A percentile compares a stretch with the other conserved stretches of the same genome.
phyloP scores from a whole-genome alignment of 2,113 vertebrate genomes.

The Zeus faber region DNA sequence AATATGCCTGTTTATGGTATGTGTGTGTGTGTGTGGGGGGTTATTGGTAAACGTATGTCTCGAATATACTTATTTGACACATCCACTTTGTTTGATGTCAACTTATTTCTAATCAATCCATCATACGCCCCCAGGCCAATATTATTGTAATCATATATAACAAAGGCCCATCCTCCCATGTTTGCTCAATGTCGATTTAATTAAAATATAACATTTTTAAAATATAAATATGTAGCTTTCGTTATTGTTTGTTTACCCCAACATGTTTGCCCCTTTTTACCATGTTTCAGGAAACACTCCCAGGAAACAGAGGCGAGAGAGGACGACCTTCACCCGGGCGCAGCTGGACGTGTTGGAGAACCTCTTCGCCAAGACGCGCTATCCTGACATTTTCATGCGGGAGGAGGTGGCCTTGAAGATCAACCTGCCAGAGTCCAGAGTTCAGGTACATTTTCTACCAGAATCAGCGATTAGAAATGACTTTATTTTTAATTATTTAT shows the following conservation, averaged over 20 bases:
- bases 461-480: too few relatives aligned
- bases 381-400: slow-evolving; percentile 98
- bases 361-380: slow-evolving; percentile 94
- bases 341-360: slow-evolving; percentile 95
- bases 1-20: too few relatives aligned
- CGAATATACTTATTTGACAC: too few relatives aligned
- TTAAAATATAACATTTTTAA: too few relatives aligned
- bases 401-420: slow-evolving; percentile 98
- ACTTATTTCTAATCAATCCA: too few relatives aligned
- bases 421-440: slow-evolving; percentile 93
- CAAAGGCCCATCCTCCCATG: not conserved
- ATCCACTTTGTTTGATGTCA: too few relatives aligned
- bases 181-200: too few relatives aligned
- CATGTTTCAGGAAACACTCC: slow-evolving; percentile 81
- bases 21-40: too few relatives aligned
- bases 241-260: not conserved
- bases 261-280: not conserved
- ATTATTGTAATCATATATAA: not conserved
- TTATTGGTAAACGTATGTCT: too few relatives aligned
- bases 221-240: too few relatives aligned
- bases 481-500: too few relatives aligned
- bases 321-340: slow-evolving; percentile 94
- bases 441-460: slow-evolving; percentile 89
- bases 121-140: not conserved
- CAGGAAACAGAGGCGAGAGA: slow-evolving; percentile 92